phyloP scores from a whole-genome alignment of 2,888 invertebrate species.

The Dryobota labecula region DNA sequence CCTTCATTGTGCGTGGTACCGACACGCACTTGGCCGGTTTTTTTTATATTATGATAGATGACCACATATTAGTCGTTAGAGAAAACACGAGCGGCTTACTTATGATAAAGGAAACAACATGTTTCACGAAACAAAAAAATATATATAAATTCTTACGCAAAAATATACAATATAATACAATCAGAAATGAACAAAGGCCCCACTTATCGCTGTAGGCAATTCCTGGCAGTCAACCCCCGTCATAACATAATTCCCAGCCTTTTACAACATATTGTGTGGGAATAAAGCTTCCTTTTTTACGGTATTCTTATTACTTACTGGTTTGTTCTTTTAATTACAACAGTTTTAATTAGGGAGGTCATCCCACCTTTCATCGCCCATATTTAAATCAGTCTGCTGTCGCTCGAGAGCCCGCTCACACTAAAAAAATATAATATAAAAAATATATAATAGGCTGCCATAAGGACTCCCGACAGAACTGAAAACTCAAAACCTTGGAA shows the following conservation, averaged over 20 bases:
- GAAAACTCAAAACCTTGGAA: too few relatives aligned
- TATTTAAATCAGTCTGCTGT: too few relatives aligned
- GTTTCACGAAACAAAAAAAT: background rate
- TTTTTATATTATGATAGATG: too few relatives aligned
- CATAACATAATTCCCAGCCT: slow-evolving; percentile 12
- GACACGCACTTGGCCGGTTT: too few relatives aligned
- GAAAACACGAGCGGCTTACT: background rate
- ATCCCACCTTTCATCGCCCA: background rate
- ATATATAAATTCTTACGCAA: background rate
- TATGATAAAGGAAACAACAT: background rate
- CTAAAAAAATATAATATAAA: too few relatives aligned
- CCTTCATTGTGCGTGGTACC: too few relatives aligned
- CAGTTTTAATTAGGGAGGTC: background rate
- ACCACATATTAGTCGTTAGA: background rate
- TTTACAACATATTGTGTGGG: background rate
- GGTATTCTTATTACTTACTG: background rate
- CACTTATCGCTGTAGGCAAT: slow-evolving; percentile 9
- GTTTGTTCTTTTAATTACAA: slow-evolving; percentile 1
- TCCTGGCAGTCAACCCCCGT: slow-evolving; percentile 7
- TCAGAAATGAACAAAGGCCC: slow-evolving; percentile 26
- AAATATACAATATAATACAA: slow-evolving; percentile 11
- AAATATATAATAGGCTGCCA: too few relatives aligned
- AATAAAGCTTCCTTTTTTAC: background rate
- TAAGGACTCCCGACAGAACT: too few relatives aligned
- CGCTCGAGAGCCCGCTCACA: too few relatives aligned